Base-by-base conservation (phyloP, 2,888 invertebrate genomes). In the Melinopterus prodromus region DNA sequence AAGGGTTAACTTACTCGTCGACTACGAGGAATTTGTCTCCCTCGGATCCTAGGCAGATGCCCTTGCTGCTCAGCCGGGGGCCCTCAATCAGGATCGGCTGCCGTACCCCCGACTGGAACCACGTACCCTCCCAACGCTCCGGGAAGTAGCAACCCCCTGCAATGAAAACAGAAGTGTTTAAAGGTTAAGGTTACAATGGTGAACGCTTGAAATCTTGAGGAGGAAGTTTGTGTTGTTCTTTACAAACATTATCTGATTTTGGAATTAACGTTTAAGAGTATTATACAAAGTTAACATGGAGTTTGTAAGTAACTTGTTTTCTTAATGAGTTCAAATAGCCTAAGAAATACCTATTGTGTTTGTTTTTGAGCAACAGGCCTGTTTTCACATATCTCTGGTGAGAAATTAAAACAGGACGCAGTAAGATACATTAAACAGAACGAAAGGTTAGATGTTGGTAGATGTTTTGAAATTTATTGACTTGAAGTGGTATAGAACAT, bases 71-170 rank as follows among this genome's bases (percentile, higher is more conserved):
- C 85, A 96, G 93, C 83, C 94, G 92, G 87, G 95, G 94, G 81
- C 94, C 95, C 86, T 96, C 95, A 88, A 97, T 96, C 86, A 94
- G 91, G 90, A 97, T 96, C 78, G 96, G 94, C 89, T 95, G 95
- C 87, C 95, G 94, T 86, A 96, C 95, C 81, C 97, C 97, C 81
- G 96, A 96, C 89, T 96, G 96, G 91, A 97, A 97, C 97, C 97
- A 97, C 85, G 94, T 94, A 85, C 97, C 97, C 88, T 96, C 94
- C 97, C 97, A 97, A 85, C 93, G 92, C 84, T 92, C 91, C 84
- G 96, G 96, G 91, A 97, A 96, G 85, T 92, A 92, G 90, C 97
- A 97, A 86, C 93, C 93, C 92, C 94, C 88, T 92, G 90, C 82
- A 90, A 89, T 83, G 84, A 84, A 82, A 85, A 85, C 53, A 53